phyloP scores from a whole-genome alignment of 2,888 invertebrate species.

The Silvanus unidentatus region DNA sequence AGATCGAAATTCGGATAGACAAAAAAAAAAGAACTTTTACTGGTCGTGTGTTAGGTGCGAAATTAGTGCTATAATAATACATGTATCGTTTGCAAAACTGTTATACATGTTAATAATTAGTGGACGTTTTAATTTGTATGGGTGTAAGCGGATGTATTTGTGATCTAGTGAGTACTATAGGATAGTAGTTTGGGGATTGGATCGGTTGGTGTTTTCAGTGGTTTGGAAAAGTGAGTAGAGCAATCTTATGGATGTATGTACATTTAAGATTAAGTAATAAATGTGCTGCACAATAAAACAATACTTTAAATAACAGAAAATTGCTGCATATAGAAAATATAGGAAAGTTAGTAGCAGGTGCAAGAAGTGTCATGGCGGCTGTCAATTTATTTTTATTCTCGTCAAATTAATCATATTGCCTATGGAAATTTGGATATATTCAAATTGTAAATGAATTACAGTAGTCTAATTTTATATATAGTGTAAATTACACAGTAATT shows the following conservation, averaged over 20 bases:
- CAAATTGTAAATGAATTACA: no score
- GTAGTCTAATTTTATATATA: no score
- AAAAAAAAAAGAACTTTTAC: constrained; percentile 15
- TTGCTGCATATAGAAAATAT: neutral
- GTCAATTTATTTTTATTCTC: constrained; percentile 36
- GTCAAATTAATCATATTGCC: constrained; percentile 1
- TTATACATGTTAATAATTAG: constrained; percentile 41
- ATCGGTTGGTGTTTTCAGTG: constrained; percentile 28
- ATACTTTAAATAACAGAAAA: neutral
- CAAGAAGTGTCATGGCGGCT: constrained; percentile 43
- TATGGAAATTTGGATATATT: no score
- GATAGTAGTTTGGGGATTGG: constrained; percentile 38
- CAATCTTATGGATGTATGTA: neutral
- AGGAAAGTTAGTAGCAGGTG: constrained; percentile 30
- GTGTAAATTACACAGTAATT: neutral
- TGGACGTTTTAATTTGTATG: constrained; percentile 42
- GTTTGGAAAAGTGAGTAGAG: constrained; percentile 32
- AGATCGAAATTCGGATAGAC: constrained; percentile 22
- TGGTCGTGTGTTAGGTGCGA: constrained; percentile 22
- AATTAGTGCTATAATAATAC: constrained; percentile 33
- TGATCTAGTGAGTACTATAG: constrained; percentile 40
- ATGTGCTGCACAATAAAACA: neutral
- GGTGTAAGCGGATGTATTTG: constrained; percentile 43
- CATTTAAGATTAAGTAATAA: neutral
- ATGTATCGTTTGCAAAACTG: constrained; percentile 31